Conservation (phyloP, 2,888 invertebrate genomes). For the Orchestes rusci region DNA sequence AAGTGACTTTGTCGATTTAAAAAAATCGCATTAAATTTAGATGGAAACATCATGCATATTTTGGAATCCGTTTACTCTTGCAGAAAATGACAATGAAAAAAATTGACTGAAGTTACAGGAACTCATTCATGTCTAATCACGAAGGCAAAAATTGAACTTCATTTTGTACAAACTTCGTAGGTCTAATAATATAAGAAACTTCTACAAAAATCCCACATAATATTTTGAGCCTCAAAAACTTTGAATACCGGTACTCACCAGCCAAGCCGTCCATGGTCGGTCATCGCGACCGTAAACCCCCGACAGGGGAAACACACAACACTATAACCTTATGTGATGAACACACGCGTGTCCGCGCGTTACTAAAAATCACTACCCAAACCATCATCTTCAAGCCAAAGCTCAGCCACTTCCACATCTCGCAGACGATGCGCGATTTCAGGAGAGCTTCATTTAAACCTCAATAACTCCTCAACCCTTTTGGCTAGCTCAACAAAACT, state of each 20-base stretch:
- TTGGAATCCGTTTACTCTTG: too few relatives aligned
- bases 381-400: conserved; percentile 34
- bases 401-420: conserved; percentile 35
- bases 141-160: too few relatives aligned
- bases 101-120: too few relatives aligned
- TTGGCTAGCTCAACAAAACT: conserved; percentile 23
- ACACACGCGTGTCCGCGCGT: conserved; percentile 44
- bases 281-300: conserved; percentile 40
- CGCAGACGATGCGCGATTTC: conserved; percentile 34
- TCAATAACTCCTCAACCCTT: conserved; percentile 24
- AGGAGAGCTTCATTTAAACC: conserved; percentile 33
- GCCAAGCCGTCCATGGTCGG: conserved; percentile 41
- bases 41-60: too few relatives aligned
- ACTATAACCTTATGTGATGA: conserved; percentile 37
- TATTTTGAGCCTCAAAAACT: too few relatives aligned
- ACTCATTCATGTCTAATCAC: too few relatives aligned
- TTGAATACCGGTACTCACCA: conserved; percentile 35
- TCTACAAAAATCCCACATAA: too few relatives aligned
- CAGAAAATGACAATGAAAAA: too few relatives aligned
- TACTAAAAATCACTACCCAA: conserved; percentile 42
- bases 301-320: conserved; percentile 38
- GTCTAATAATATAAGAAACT: too few relatives aligned
- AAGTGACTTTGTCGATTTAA: too few relatives aligned
- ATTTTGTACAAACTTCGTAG: too few relatives aligned
- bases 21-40: too few relatives aligned